Evolutionary conservation across 1,140 invertebrate species (phyloP), one percentile per base, ranked within the genome.

Genomic region (Whitmania pigra): DNA sequence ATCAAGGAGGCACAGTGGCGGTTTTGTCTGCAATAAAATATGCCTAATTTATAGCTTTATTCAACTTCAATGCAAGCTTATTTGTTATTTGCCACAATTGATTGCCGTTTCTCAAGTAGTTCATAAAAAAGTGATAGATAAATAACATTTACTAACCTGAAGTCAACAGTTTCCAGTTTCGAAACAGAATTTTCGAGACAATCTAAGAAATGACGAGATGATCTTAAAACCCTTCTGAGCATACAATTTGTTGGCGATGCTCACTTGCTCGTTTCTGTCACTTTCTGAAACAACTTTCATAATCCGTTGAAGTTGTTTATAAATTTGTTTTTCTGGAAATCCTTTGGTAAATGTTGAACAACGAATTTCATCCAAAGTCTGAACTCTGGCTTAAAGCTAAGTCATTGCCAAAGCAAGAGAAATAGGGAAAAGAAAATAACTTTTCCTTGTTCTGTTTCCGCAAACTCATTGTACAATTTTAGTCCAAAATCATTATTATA

Each of bases 401-500:
- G 89, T 88, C 20, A 93, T 82, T n/a, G 88, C 79, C 17, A 94
- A 77, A 0, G 90, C 88, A 73, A 91, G 87, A 77, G 91, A 88
- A n/a, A 92, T 86, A 90, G 88, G 0, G 91, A 91, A 25, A 91
- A 93, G 77, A 91, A 90, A 83, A 93, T 90, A 9, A 93, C 78
- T 79, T 92, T 93, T 87, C 75, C 85, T 54, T 83, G 85, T 18
- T 27, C 3, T 20, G 17, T 72, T n/a, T 67, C 72, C 68, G 27
- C 67, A n/a, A n/a, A 9, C 25, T 27, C 9, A 5, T 57, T 57
- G 55, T 57, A 57, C 55, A 57, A 57, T 27, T 57, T 27, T 9
- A 57, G 7, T 31, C 69, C 72, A 73, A 49, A 29, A 22, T 53
- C 29, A 36, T 36, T 36, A 6, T 36, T 36, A 36, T 3, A 36